These are phyloP conservation scores for Temnothorax unifasciatus DNA, from an alignment of 2,888 invertebrate species.

Conservation along the genomic window DNA sequence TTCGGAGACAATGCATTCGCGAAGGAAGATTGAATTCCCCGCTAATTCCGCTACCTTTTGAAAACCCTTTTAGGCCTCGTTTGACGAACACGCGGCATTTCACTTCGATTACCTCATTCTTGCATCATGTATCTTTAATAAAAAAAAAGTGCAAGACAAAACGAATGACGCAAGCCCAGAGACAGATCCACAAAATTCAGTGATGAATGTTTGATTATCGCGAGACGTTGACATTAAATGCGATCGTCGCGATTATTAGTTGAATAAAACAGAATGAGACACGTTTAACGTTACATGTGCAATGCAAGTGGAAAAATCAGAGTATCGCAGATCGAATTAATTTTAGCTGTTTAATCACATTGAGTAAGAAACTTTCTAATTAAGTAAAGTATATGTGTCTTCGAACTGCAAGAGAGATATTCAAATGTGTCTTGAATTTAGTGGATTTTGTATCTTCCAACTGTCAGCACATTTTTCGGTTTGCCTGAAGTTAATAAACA, in stretches of 20 bases:
- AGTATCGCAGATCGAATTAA: not conserved
- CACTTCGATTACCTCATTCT: constrained; percentile 37
- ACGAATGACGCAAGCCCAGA: not conserved
- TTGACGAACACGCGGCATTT: constrained; percentile 29
- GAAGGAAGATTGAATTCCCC: constrained; percentile 55
- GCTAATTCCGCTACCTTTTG: constrained; percentile 40
- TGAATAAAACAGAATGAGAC: not conserved
- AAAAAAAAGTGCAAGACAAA: not conserved
- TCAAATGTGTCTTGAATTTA: not conserved
- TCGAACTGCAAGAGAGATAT: not conserved
- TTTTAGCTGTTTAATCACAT: not conserved
- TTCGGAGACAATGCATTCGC: constrained; percentile 52
- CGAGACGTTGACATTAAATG: constrained; percentile 8
- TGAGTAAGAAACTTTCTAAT: not conserved
- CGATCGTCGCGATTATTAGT: not conserved
- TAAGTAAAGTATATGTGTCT: not conserved
- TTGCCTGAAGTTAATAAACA: not conserved
- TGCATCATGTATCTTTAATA: not conserved
- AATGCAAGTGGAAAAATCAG: not conserved
- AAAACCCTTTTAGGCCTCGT: constrained; percentile 41
- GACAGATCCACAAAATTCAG: not conserved
- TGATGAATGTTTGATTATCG: constrained; percentile 4
- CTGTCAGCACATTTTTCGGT: not conserved
- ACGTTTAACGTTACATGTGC: not conserved
- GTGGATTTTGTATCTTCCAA: not conserved